Evolutionary conservation across 2,888 invertebrate genomes (phyloP).

Genomic region (Thymelicus sylvestris): DNA sequence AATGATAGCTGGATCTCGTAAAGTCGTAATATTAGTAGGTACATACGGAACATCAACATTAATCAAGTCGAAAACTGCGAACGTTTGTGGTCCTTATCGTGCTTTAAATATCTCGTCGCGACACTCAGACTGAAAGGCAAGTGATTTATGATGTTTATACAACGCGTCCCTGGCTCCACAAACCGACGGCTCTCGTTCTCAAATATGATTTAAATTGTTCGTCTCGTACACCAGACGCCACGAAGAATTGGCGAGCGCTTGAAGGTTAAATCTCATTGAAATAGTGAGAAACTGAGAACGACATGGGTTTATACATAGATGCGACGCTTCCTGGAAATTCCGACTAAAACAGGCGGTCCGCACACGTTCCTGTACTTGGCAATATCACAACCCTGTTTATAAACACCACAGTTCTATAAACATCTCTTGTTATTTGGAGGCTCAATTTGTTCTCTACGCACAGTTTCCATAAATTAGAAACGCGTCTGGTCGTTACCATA

Average conservation of each 20-base stretch:
- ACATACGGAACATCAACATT: constrained; percentile 47
- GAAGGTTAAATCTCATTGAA: constrained; percentile 73
- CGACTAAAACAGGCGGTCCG: constrained; percentile 56
- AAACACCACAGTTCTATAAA: constrained; percentile 48
- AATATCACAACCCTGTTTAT: constrained; percentile 60
- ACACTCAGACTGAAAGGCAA: constrained; percentile 54
- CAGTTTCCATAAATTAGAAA: background rate
- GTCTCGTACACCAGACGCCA: constrained; percentile 62
- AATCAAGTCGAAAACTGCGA: constrained; percentile 47
- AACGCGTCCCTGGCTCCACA: constrained; percentile 50
- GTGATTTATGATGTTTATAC: constrained; percentile 71
- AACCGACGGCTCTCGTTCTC: constrained; percentile 49
- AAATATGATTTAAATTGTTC: constrained; percentile 62
- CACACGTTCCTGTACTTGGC: constrained; percentile 59
- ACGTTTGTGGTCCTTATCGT: constrained; percentile 53
- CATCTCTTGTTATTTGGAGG: constrained; percentile 10
- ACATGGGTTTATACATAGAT: constrained; percentile 50
- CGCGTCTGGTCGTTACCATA: too few relatives aligned
- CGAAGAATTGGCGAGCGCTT: constrained; percentile 63
- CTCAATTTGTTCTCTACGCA: background rate
- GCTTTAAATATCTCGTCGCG: constrained; percentile 57
- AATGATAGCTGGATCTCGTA: background rate
- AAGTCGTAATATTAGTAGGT: constrained; percentile 35
- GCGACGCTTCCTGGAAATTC: constrained; percentile 65
- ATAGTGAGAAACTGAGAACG: constrained; percentile 55